Evolutionary conservation across 2,888 invertebrate species (phyloP).

Genomic region (Nomada lathburiana): DNA sequence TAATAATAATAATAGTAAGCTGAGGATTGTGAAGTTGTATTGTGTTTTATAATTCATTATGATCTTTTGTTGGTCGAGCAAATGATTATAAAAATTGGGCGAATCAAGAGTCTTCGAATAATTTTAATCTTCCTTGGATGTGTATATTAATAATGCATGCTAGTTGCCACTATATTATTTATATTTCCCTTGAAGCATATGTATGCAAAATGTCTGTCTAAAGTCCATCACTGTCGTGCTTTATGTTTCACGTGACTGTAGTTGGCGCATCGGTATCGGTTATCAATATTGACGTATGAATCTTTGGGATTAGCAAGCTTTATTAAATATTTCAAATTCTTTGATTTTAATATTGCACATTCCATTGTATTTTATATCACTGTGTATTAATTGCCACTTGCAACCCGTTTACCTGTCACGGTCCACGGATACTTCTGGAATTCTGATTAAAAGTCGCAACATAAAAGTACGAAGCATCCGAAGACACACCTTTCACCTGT

Average conservation of each 20-base stretch:
- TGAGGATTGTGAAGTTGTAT: too few relatives aligned
- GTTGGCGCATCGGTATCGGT: neutral
- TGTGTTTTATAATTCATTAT: too few relatives aligned
- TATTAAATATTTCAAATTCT: slow-evolving; percentile 50
- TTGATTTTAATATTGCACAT: slow-evolving; percentile 46
- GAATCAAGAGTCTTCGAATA: too few relatives aligned
- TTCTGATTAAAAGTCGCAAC: slow-evolving; percentile 35
- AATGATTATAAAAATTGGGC: too few relatives aligned
- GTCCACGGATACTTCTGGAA: slow-evolving; percentile 30
- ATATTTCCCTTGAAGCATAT: too few relatives aligned
- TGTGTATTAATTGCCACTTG: slow-evolving; percentile 46
- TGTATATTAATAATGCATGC: too few relatives aligned
- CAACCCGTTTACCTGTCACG: neutral
- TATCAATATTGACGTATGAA: slow-evolving; percentile 16
- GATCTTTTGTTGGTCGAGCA: too few relatives aligned
- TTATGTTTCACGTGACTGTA: too few relatives aligned
- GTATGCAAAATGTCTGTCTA: too few relatives aligned
- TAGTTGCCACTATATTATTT: too few relatives aligned
- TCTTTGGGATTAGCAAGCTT: slow-evolving; percentile 11
- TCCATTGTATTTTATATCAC: slow-evolving; percentile 17
- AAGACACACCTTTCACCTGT: neutral
- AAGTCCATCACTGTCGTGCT: neutral
- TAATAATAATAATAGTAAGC: too few relatives aligned
- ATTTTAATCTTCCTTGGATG: too few relatives aligned
- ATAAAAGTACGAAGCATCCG: slow-evolving; percentile 5